These are phyloP conservation scores for Benitochromis conjunctus DNA, from an alignment of 2,113 vertebrate genomes.

Conservation along the genomic window DNA sequence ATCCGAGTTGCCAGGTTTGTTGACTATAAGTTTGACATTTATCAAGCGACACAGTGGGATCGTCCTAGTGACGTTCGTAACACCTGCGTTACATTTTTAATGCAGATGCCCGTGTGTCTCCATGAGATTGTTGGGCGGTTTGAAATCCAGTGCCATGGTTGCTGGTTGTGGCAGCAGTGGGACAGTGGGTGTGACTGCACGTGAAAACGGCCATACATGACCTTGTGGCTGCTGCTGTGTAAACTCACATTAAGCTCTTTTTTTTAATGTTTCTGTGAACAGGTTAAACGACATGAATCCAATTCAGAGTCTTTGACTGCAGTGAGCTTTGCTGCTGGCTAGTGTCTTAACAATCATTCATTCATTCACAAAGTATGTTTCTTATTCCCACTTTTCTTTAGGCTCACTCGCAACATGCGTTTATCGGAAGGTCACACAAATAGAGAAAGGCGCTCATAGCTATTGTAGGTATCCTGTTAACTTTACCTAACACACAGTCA, in stretches of 20 bases:
- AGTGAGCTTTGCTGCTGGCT: not conserved
- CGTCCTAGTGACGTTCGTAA: not conserved
- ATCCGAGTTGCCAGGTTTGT: conserved; percentile 8
- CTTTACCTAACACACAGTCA: not conserved
- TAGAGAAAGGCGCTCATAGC: not conserved
- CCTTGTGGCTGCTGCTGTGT: not conserved
- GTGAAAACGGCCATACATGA: not conserved
- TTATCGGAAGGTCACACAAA: conserved; percentile 19
- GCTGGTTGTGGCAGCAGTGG: not conserved
- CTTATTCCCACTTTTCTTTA: not conserved
- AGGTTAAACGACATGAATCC: not conserved
- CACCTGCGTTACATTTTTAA: not conserved
- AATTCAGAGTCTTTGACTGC: conserved; percentile 11
- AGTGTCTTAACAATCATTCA: not conserved
- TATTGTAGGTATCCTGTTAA: not conserved
- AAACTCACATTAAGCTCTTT: not conserved
- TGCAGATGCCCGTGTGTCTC: conserved; percentile 25
- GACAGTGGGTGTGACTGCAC: not conserved
- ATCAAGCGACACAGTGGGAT: not conserved
- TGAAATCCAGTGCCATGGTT: not conserved
- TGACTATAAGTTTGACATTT: conserved; percentile 20
- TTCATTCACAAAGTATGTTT: not conserved
- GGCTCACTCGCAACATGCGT: conserved; percentile 32
- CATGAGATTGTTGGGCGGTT: not conserved
- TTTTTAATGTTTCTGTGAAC: not conserved